A percentile compares a stretch with the other conserved stretches of the same genome.
Evolutionary conservation across 2,113 vertebrate species (phyloP).

Genomic region (Brienomyrus brachyistius): DNA sequence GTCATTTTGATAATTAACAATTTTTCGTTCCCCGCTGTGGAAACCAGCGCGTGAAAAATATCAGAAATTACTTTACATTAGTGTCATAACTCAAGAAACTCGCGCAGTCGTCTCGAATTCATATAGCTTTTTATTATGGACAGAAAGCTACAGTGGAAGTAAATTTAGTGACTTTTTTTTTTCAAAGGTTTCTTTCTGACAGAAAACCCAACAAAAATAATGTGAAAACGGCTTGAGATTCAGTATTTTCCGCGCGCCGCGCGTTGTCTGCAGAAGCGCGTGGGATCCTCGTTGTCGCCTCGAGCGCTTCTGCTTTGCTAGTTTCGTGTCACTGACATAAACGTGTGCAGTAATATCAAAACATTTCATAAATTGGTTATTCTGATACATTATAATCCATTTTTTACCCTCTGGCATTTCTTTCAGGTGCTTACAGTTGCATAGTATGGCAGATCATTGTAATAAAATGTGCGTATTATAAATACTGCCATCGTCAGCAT

Average conservation of each 20-base stretch:
- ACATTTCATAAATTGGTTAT: background rate
- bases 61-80: background rate
- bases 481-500: background rate
- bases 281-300: background rate
- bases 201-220: background rate
- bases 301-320: background rate
- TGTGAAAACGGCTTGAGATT: background rate
- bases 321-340: constrained; percentile 6
- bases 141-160: background rate
- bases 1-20: background rate
- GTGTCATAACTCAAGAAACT: background rate
- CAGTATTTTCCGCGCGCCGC: background rate
- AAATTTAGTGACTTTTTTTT: background rate
- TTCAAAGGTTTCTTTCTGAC: background rate
- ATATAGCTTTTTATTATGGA: background rate
- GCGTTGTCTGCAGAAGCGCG: background rate
- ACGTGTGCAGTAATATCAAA: constrained; percentile 2
- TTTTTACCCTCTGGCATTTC: constrained; percentile 1
- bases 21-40: background rate
- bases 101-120: background rate
- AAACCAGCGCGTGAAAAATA: background rate
- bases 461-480: background rate
- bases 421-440: background rate
- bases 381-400: background rate
- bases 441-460: background rate